Percentiles rank a stretch among this genome's conserved stretches.
phyloP scores from a whole-genome alignment of 2,888 invertebrate species.

The Calameuta filiformis region DNA sequence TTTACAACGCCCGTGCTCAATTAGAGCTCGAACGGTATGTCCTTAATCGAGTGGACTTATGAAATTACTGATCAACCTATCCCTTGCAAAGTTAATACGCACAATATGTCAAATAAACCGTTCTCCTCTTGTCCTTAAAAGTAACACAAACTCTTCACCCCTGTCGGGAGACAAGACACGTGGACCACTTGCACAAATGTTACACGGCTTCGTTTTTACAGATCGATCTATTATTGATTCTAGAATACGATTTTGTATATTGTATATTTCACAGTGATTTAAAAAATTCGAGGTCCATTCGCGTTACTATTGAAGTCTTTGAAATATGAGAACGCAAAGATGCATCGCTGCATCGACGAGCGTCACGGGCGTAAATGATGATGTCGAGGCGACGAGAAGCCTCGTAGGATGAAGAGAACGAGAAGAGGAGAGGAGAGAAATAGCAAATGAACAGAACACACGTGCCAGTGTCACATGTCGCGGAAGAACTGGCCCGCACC shows the following conservation, averaged over 20 bases:
- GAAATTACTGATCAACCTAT: conserved; percentile 30
- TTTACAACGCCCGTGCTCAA: conserved; percentile 40
- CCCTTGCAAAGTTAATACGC: conserved; percentile 16
- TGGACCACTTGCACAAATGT: background rate
- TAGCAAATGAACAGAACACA: background rate
- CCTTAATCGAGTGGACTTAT: conserved; percentile 16
- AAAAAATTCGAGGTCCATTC: background rate
- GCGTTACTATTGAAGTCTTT: background rate
- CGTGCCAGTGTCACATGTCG: background rate
- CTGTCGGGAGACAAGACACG: background rate
- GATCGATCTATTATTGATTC: background rate
- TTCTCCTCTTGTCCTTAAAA: background rate
- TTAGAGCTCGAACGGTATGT: conserved; percentile 13
- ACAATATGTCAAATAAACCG: background rate
- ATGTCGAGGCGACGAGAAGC: background rate
- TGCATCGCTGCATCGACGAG: background rate
- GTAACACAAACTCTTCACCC: background rate
- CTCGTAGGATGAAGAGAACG: background rate
- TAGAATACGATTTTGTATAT: background rate
- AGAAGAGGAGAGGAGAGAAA: background rate
- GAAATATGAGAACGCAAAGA: background rate
- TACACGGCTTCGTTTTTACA: background rate
- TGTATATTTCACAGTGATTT: background rate
- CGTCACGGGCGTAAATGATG: background rate
- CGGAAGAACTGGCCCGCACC: background rate